phyloP scores from a whole-genome alignment of 2,113 vertebrate genomes.

The Tonatia bakeri region DNA sequence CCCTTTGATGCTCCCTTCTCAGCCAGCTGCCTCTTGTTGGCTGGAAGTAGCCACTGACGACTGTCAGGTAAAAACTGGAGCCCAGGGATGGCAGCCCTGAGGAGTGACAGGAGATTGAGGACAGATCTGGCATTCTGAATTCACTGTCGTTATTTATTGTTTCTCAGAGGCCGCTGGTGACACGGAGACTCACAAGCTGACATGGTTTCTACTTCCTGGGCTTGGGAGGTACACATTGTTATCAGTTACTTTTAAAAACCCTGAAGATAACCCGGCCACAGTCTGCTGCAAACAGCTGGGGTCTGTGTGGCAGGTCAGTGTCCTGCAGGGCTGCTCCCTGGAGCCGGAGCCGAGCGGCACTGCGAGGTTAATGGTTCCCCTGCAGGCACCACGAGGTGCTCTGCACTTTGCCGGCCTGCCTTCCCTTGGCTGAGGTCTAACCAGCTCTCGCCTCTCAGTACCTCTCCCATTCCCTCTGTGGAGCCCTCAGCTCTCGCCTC shows the following conservation, averaged over 20 bases:
- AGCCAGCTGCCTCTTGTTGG: background rate
- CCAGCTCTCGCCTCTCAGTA: background rate
- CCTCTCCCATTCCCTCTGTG: background rate
- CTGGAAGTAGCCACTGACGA: background rate
- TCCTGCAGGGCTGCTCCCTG: background rate
- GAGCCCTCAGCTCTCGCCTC: background rate
- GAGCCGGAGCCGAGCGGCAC: too few species aligned
- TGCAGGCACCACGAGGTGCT: background rate
- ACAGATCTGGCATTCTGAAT: background rate
- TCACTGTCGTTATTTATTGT: background rate
- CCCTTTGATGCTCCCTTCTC: constrained; percentile 4
- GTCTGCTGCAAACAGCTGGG: background rate
- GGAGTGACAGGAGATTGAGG: constrained; percentile 52
- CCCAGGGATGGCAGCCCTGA: background rate
- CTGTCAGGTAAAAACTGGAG: constrained; percentile 11
- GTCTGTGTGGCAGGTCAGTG: background rate
- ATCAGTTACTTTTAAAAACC: constrained; percentile 46
- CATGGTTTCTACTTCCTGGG: background rate
- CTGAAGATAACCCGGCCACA: background rate
- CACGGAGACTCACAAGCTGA: constrained; percentile 13
- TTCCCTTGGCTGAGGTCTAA: background rate
- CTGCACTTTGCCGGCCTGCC: background rate
- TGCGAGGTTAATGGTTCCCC: background rate
- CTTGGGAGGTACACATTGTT: constrained; percentile 24
- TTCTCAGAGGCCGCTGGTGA: constrained; percentile 49